These are phyloP conservation scores for Cyclina sinensis DNA, from an alignment of 1,140 invertebrate species.

Conservation along the genomic window DNA sequence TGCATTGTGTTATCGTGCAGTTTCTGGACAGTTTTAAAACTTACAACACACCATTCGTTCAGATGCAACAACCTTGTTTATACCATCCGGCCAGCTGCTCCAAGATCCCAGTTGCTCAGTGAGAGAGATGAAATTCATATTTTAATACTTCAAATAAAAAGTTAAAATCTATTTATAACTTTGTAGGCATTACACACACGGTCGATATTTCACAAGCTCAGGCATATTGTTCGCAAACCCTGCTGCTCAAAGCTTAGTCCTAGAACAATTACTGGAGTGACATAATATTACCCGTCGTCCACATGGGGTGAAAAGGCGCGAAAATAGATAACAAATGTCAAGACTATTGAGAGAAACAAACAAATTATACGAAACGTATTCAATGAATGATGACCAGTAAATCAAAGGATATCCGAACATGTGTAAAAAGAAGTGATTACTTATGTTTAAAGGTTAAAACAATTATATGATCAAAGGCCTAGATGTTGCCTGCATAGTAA, in stretches of 20 bases:
- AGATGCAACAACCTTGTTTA: too few relatives aligned
- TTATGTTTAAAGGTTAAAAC: neutral
- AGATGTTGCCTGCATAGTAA: too few relatives aligned
- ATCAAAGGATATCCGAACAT: neutral
- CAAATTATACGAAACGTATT: neutral
- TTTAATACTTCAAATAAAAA: too few relatives aligned
- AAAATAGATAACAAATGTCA: conserved; percentile 48
- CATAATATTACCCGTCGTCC: conserved; percentile 34
- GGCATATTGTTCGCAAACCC: conserved; percentile 16
- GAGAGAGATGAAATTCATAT: too few relatives aligned
- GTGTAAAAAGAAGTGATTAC: neutral
- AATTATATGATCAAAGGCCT: neutral
- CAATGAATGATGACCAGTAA: neutral
- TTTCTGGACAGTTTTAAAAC: too few relatives aligned
- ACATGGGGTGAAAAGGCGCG: neutral
- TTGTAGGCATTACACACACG: too few relatives aligned
- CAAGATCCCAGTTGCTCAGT: too few relatives aligned
- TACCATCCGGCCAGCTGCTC: too few relatives aligned
- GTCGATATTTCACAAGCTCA: neutral
- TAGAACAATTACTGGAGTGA: conserved; percentile 31
- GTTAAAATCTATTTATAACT: too few relatives aligned
- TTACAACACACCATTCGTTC: too few relatives aligned
- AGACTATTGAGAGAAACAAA: neutral
- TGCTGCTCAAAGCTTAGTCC: neutral
- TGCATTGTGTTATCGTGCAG: neutral